These are phyloP conservation scores for Scrobipalpa atriplicella DNA, from an alignment of 2,888 invertebrate species.

Conservation along the genomic window DNA sequence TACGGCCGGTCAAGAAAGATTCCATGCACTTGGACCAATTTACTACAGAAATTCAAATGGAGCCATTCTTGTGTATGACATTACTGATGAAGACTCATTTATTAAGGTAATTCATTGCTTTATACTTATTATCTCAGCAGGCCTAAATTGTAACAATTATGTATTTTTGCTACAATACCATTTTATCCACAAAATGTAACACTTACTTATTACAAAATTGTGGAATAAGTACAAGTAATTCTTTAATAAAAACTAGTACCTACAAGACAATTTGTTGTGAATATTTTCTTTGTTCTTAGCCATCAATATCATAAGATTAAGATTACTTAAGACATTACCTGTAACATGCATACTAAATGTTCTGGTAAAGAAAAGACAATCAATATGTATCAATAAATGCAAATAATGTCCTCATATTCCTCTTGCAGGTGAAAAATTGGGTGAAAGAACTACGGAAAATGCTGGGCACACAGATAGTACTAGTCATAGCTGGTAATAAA, in stretches of 20 bases:
- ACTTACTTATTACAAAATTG: neutral
- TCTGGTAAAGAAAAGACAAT: too few relatives aligned
- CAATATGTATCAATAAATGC: too few relatives aligned
- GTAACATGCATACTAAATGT: too few relatives aligned
- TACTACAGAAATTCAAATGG: slow-evolving; percentile 99
- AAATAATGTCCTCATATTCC: neutral
- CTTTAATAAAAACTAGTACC: too few relatives aligned
- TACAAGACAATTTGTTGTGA: too few relatives aligned
- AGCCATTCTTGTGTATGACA: slow-evolving; percentile 98
- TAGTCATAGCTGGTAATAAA: slow-evolving; percentile 98
- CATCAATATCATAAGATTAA: too few relatives aligned
- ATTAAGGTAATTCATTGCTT: slow-evolving; percentile 85
- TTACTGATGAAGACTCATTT: slow-evolving; percentile 98
- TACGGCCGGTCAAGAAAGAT: slow-evolving; percentile 98
- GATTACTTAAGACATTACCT: too few relatives aligned
- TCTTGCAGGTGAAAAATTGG: slow-evolving; percentile 96
- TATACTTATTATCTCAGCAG: neutral
- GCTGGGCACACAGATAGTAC: slow-evolving; percentile 95
- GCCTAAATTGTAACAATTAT: too few relatives aligned
- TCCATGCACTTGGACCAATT: slow-evolving; percentile 98
- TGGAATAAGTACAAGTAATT: too few relatives aligned
- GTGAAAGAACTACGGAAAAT: slow-evolving; percentile 98
- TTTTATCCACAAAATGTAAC: too few relatives aligned
- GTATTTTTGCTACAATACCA: too few relatives aligned
- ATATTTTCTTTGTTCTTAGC: too few relatives aligned